Evolutionary conservation across 2,797 vertebrate species (phyloP), one percentile per base, ranked within the genome.

Genomic region (Trematomus bernacchii): DNA sequence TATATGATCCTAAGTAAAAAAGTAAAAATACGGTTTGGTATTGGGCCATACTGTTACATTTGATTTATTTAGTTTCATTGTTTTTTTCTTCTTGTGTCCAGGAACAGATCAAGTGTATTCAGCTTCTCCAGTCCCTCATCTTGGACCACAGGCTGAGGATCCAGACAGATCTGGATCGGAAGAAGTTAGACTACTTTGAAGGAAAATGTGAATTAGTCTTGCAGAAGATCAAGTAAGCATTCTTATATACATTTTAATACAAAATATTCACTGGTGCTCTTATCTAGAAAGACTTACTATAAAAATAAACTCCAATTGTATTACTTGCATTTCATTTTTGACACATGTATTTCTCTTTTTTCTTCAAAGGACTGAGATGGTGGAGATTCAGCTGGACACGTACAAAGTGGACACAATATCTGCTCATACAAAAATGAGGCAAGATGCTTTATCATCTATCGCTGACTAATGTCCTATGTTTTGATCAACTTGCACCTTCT

Each of bases 111-210:
- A 95, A 95, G 73, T 96, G 96, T 77, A 91, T 96, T 18, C 86
- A 93, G 69, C 84, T 96, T 23, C 92, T 98, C 1, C 95, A 96
- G 91, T 90, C 88, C 8, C 89, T 97, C 66, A 91, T 96, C 68
- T 87, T 94, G 58, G 95, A 97, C 58, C 94, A 95, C 66, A 92
- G 95, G n/a, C 93, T 97, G 57, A 94, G 90, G 60, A 85, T 93
- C 46, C 96, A 97, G 86, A 94, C 94, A 1, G 93, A 97, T n/a
- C 66, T 97, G 12, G 96, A 97, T 81, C 68, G 53, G 12, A 95
- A 95, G 79, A 96, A 95, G 70, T 85, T 96, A 3, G 94, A 96
- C 46, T 98, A 98, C 87, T 89, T 97, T 76, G 96, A 97, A 79
- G 91, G 94, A 50, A 97, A 97, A 91, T 96, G 95, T 87, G 95